Base-by-base conservation (phyloP, 2,797 vertebrate genomes). In the Cephalopachus bancanus region DNA sequence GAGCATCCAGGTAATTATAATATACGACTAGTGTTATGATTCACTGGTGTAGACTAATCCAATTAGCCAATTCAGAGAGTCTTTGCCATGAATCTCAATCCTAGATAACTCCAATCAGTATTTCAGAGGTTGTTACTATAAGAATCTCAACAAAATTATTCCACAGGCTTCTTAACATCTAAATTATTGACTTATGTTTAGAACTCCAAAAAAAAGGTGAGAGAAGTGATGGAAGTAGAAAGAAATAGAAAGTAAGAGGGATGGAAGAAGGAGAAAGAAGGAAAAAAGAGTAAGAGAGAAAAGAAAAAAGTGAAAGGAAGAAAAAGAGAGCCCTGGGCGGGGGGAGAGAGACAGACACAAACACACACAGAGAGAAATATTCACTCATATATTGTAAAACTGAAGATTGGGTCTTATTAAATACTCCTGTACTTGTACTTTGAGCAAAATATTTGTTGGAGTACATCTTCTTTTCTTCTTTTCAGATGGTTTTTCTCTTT, bases 401-500 rank as follows among this genome's bases (percentile, higher is more conserved):
- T 85, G 5, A 22, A 89, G 9, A 89, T 11, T 49, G 9, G 79
- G 33, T 9, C 28, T 80, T 8, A 26, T 93, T 85, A 93, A 76
- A 49, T 78, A 74, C 16, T 92, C 8, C 7, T 83, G 22, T 26
- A 57, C 30, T 59, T 93, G 62, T 88, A 81, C 17, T 89, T 79
- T 64, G 17, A 6, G 74, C 33, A 92, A 95, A 95, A 84, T 69
- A 80, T 76, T 90, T 97, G 71, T 79, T 83, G 16, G 92, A 89
- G 88, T 69, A 84, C 5, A 81, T 67, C 65, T 44, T 28, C 72
- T 84, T 89, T 86, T 33, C 26, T 44, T 69, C 72, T 91, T 94
- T 92, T 89, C 44, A 74, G 55, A 69, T 51, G 57, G 15, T 49
- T 79, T 89, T 89, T 74, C 44, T 67, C 57, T 19, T 53, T 53